A percentile compares a stretch with the other conserved stretches of the same genome.
Conservation (phyloP, 2,797 vertebrate species). For the Tarsius wallacei region DNA sequence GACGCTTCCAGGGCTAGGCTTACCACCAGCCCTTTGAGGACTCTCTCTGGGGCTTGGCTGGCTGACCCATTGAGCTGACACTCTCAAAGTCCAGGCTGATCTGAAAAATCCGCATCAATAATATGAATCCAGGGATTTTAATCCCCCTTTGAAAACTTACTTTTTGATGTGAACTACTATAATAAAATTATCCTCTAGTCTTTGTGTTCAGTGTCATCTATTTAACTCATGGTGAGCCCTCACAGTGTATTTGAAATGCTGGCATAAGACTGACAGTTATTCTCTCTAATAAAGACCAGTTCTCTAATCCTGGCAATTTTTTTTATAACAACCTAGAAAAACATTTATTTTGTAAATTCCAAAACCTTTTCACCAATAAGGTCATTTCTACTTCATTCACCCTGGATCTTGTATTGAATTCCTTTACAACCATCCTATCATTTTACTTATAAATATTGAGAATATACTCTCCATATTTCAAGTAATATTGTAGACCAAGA, state of each 20-base stretch:
- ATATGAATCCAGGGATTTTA: background rate
- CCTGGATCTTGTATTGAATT: background rate
- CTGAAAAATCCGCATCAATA: too few relatives aligned
- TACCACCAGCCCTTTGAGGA: too few relatives aligned
- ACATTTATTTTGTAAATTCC: background rate
- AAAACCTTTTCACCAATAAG: background rate
- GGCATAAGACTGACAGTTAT: background rate
- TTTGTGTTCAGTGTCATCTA: background rate
- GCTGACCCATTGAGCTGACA: too few relatives aligned
- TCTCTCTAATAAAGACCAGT: background rate
- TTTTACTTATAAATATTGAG: background rate
- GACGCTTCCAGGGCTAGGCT: too few relatives aligned
- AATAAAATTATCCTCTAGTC: background rate
- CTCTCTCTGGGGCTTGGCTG: too few relatives aligned
- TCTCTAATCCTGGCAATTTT: background rate
- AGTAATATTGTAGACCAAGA: background rate
- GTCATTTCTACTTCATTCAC: background rate
- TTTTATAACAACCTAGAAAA: background rate
- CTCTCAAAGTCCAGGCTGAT: too few relatives aligned
- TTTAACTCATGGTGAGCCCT: background rate
- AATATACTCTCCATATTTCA: background rate
- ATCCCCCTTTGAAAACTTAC: background rate
- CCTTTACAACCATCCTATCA: background rate
- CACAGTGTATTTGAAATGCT: background rate
- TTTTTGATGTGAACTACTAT: background rate